phyloP scores from a whole-genome alignment of 2,113 vertebrate species.

The Cebidichthys violaceus region DNA sequence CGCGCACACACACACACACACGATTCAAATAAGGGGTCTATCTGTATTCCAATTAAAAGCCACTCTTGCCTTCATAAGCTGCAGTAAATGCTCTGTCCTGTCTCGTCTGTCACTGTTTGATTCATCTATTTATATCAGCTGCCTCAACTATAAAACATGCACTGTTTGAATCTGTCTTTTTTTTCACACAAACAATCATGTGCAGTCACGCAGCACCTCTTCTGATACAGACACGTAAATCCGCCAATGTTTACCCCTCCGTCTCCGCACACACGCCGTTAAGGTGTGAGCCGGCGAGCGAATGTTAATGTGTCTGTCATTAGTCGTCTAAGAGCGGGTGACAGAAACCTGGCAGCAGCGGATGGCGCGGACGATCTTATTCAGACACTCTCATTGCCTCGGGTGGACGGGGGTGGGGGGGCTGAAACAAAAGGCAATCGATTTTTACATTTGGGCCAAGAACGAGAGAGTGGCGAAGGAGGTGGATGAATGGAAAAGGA shows the following conservation, averaged over 20 bases:
- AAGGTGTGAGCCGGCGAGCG: constrained; percentile 52
- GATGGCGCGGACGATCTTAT: constrained; percentile 70
- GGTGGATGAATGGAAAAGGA: constrained; percentile 71
- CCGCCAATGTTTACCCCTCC: constrained; percentile 38
- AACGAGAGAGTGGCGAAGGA: constrained; percentile 75
- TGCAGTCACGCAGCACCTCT: constrained; percentile 5
- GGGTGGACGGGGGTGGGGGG: constrained; percentile 21
- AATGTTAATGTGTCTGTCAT: constrained; percentile 77
- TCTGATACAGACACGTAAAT: not conserved
- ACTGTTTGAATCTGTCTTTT: constrained; percentile 64
- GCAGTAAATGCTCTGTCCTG: constrained; percentile 45
- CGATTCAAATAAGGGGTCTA: constrained; percentile 50
- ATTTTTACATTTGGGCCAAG: constrained; percentile 80
- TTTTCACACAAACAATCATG: constrained; percentile 2
- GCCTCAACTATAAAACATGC: constrained; percentile 67
- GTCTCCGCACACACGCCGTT: constrained; percentile 42
- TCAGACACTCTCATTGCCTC: constrained; percentile 77
- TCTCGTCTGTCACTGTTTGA: constrained; percentile 55
- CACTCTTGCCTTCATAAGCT: constrained; percentile 56
- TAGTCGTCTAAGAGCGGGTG: constrained; percentile 73
- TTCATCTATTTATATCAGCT: constrained; percentile 52
- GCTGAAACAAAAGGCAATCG: constrained; percentile 81
- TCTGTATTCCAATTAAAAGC: constrained; percentile 67
- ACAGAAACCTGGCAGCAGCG: constrained; percentile 76
- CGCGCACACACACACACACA: constrained; percentile 34